Conservation (phyloP, 2,113 vertebrate genomes). For the Sclerurus mexicanus region DNA sequence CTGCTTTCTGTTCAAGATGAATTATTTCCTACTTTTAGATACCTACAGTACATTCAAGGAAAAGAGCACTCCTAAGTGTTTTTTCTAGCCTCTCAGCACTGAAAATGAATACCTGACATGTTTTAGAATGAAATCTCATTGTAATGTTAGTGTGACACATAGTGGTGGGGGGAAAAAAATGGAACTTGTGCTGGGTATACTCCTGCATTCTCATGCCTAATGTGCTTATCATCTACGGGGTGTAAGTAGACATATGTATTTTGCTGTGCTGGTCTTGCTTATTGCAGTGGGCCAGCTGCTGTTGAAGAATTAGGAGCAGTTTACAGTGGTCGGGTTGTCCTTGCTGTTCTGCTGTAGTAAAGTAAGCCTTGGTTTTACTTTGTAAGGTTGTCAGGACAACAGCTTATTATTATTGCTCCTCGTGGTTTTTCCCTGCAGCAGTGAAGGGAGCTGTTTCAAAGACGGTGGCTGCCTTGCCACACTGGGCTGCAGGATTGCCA, state of each 20-base stretch:
- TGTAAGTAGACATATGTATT: background rate
- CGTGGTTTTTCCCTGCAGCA: background rate
- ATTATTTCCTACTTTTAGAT: background rate
- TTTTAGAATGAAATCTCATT: background rate
- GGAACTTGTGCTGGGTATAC: background rate
- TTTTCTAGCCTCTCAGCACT: background rate
- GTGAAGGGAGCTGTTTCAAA: background rate
- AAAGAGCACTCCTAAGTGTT: background rate
- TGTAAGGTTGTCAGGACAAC: conserved; percentile 64
- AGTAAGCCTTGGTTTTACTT: conserved; percentile 7
- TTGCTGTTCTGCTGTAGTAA: background rate
- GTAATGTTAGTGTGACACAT: background rate
- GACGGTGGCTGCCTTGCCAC: background rate
- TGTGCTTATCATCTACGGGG: rapidly evolving
- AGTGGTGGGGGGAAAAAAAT: background rate
- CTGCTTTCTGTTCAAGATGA: background rate
- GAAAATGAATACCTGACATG: background rate
- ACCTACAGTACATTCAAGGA: background rate
- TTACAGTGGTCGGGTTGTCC: background rate
- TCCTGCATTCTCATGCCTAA: background rate
- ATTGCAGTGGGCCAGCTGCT: background rate
- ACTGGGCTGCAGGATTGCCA: conserved; percentile 46
- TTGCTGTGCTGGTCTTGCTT: background rate
- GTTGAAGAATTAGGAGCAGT: background rate
- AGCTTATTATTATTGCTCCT: conserved; percentile 22